These are phyloP conservation scores for Alviniconcha strummeri DNA, from an alignment of 2,888 invertebrate genomes.

Conservation along the genomic window DNA sequence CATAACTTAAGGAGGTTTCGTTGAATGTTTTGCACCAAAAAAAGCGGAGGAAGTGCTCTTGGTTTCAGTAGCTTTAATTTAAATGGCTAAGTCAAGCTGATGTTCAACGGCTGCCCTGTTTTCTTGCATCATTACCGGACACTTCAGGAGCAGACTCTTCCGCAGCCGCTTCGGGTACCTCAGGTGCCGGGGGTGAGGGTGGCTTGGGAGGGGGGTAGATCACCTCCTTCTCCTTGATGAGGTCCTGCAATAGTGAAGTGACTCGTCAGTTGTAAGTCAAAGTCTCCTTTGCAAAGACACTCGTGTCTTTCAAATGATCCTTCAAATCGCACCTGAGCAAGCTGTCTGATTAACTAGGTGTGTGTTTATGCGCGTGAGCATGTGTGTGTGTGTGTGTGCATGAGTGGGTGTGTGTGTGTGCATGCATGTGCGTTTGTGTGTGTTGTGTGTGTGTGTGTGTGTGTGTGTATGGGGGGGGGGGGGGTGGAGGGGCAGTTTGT, in stretches of 20 bases:
- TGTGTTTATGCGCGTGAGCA: background rate
- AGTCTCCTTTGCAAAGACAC: background rate
- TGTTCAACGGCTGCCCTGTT: no score
- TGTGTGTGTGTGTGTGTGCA: background rate
- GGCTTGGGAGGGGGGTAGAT: conserved; percentile 56
- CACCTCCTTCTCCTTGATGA: conserved; percentile 52
- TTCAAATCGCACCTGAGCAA: background rate
- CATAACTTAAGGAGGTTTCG: no score
- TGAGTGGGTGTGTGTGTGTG: background rate
- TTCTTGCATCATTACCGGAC: no score
- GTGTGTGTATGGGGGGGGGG: background rate
- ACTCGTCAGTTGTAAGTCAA: background rate
- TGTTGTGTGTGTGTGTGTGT: background rate
- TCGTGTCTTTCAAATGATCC: background rate
- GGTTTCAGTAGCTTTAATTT: no score
- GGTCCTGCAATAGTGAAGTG: conserved; percentile 42
- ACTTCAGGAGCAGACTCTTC: no score
- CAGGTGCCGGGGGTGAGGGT: conserved; percentile 40
- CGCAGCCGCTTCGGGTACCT: background rate
- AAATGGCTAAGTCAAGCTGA: no score
- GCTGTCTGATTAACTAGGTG: background rate
- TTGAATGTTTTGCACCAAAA: no score
- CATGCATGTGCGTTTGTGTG: background rate
- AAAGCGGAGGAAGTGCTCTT: no score
- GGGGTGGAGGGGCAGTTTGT: background rate